Evolutionary conservation across 2,113 vertebrate species (phyloP).

Genomic region (Forbesichthys agassizii): DNA sequence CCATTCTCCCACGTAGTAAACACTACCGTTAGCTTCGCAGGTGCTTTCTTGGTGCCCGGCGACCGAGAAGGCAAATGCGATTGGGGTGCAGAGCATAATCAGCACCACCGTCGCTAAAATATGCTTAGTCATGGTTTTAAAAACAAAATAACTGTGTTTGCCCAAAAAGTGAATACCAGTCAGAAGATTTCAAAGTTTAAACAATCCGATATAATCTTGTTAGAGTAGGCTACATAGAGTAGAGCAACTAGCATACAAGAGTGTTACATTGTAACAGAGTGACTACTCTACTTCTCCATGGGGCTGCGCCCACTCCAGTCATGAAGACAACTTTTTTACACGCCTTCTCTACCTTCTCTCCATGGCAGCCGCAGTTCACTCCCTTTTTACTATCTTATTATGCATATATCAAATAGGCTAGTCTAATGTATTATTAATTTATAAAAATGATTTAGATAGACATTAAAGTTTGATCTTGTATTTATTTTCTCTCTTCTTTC

Average conservation of each 20-base stretch:
- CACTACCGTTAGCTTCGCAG: conserved; percentile 81
- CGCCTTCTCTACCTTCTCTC: not conserved
- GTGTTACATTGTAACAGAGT: conserved; percentile 42
- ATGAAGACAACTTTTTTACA: not conserved
- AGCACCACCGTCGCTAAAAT: conserved; percentile 31
- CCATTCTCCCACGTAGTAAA: conserved; percentile 84
- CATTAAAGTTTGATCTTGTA: too few species aligned
- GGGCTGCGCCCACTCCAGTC: conserved; percentile 17
- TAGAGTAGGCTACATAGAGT: not conserved
- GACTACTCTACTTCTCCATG: not conserved
- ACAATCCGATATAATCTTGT: too few species aligned
- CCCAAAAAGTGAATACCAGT: not conserved
- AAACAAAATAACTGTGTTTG: not conserved
- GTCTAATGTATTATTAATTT: too few species aligned
- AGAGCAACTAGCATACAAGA: not conserved
- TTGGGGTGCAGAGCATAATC: conserved; percentile 51
- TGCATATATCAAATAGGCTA: too few species aligned
- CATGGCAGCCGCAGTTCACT: too few species aligned
- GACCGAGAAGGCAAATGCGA: conserved; percentile 61
- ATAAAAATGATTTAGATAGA: too few species aligned
- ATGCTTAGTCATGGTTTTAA: not conserved
- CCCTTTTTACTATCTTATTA: too few species aligned
- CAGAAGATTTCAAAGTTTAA: too few species aligned
- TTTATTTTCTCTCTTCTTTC: not conserved
- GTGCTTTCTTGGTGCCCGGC: conserved; percentile 73